Percentiles rank a stretch among this genome's conserved stretches.
phyloP scores from a whole-genome alignment of 2,888 invertebrate species.

The Piscicola geometra region DNA sequence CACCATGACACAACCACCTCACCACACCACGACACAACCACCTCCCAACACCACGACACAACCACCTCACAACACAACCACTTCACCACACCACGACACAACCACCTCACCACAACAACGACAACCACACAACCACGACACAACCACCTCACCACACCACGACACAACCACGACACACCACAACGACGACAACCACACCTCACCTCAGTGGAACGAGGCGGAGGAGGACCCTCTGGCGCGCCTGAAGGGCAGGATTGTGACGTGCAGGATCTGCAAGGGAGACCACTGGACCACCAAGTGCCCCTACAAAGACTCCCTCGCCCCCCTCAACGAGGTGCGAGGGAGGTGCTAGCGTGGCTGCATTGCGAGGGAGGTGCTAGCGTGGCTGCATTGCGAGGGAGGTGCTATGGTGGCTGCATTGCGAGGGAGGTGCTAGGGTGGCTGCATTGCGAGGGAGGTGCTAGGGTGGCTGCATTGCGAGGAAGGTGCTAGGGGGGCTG shows the following conservation, averaged over 20 bases:
- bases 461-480: neutral
- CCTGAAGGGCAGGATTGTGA: constrained; percentile 59
- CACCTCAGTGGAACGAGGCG: constrained; percentile 27
- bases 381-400: neutral
- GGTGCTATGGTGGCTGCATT: neutral
- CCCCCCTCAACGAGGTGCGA: constrained; percentile 52
- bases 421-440: neutral
- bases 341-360: neutral
- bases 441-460: neutral
- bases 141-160: too few relatives aligned
- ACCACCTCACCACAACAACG: too few relatives aligned
- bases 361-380: neutral
- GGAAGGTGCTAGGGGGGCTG: neutral
- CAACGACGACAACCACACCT: too few relatives aligned
- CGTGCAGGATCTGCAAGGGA: constrained; percentile 60
- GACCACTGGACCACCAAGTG: constrained; percentile 98
- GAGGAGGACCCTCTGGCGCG: constrained; percentile 81
- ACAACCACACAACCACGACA: neutral
- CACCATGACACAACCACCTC: too few relatives aligned
- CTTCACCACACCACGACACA: neutral
- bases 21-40: too few relatives aligned
- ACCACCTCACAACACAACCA: neutral
- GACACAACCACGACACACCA: too few relatives aligned
- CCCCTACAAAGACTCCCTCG: constrained; percentile 86
- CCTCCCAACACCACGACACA: too few relatives aligned